These are phyloP conservation scores for Pagetopsis macropterus DNA, from an alignment of 2,797 vertebrate species.

Conservation along the genomic window DNA sequence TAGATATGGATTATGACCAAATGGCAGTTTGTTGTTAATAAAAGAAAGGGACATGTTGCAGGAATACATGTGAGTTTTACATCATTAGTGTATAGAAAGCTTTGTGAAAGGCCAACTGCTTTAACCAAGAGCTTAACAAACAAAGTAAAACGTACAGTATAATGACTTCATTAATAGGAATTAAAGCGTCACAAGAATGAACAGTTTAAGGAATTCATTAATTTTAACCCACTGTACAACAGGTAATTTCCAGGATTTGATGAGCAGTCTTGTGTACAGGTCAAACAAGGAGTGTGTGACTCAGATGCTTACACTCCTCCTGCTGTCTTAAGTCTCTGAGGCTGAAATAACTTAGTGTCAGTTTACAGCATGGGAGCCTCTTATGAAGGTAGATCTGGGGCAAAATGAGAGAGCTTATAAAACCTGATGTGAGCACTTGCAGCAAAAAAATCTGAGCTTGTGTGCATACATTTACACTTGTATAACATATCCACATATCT, in stretches of 20 bases:
- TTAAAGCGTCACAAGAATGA: neutral
- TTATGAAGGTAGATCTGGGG: no score
- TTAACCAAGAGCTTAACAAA: neutral
- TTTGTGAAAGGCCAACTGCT: no score
- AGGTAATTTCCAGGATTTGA: conserved; percentile 19
- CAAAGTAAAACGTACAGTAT: neutral
- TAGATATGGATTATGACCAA: neutral
- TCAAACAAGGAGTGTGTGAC: neutral
- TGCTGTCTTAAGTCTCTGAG: conserved; percentile 7
- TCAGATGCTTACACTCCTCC: neutral
- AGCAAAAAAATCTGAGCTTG: no score
- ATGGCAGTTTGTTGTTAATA: neutral
- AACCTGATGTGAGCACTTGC: no score
- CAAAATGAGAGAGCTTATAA: no score
- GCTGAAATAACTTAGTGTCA: conserved; percentile 29
- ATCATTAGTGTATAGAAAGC: neutral
- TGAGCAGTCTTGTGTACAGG: neutral
- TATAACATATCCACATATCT: no score
- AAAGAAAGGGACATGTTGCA: neutral
- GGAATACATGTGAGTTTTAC: neutral
- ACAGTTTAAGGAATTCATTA: neutral
- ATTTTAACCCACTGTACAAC: neutral
- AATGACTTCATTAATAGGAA: neutral
- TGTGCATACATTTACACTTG: no score
- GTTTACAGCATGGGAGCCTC: conserved; percentile 37